Base-by-base conservation (phyloP, 1,140 invertebrate genomes). In the Ditylenchus dipsaci region DNA sequence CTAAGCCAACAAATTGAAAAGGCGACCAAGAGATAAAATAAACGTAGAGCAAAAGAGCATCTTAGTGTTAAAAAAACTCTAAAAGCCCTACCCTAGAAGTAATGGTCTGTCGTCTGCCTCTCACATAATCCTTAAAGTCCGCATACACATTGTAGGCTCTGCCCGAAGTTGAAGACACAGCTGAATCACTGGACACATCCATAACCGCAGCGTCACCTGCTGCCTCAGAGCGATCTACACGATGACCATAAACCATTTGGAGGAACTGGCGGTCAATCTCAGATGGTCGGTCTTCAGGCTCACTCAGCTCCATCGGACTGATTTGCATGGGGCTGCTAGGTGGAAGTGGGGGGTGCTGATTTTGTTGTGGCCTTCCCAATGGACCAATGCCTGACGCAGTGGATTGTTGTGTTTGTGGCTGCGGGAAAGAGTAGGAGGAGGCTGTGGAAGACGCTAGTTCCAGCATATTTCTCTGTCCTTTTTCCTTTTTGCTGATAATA, bases 121-220 rank as follows among this genome's bases (percentile, higher is more conserved):
- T 19, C 3, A 61, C 3, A 61, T 61, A 61, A n/a, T 61, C 59
- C 59, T 29, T 19, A 61, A 61, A 61, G n/a, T 61, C 59, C 3
- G 29, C 3, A 45, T 38, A 61, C 3, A 29, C 29, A 7, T 47
- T 61, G n/a, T 3, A 33, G 15, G 59, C 15, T 5, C 59, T 47
- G 19, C 59, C 59, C 3, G 59, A 33, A 23, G 29, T 19, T 3
- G 59, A 23, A 45, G 59, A 61, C 3, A 61, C 59, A 15, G 59
- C 59, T 1, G 59, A 61, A 45, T 61, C 59, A 33, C n/a, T 23
- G 17, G 59, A 33, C 3, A 53, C 23, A 26, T 53, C 49, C n/a
- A 26, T 26, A 15, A 8, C 23, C 3, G 49, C 49, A 26, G n/a
- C 15, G 3, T 19, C n/a, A 15, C 3, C 23, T 7, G 49, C 49